Base-by-base conservation (phyloP, 2,888 invertebrate species). In the Scaptomyza flava region DNA sequence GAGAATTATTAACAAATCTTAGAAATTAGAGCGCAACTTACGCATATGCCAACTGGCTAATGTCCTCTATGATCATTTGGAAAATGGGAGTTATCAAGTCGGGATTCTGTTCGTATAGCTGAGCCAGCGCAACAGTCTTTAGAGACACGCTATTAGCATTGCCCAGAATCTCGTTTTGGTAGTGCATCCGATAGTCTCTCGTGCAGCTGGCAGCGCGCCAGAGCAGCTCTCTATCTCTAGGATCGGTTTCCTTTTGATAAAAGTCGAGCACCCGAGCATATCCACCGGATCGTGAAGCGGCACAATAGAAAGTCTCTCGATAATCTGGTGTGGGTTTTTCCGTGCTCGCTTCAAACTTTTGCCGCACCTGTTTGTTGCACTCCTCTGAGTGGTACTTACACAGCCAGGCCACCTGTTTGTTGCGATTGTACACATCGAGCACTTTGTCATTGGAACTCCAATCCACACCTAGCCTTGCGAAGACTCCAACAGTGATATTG, bases 171-270 rank as follows among this genome's bases (percentile, higher is more conserved):
- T 84, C 93, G 92, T 8, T 87, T 71, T 63, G 93, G 91, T 77
- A 95, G 92, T 59, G 77, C 9, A 90, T 87, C 0, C 95, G 91
- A 36, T 91, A 84, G 60, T 94, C 89, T n/a, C 91, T 91, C 0
- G 95, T 94, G 85, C 96, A 96, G 1, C 95, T 95, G 56, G 97
- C 91, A 1, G 94, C 94, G 38, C 91, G 90, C 31, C 96, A 92
- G 0, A 97, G 92, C 6, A 93, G 90, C n/a, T 94, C 92, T 87
- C 95, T 94, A 89, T 97, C 96, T 0, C 94, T 93, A 12, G 94
- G 94, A 0, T 95, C 93, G 33, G 94, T 93, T 41, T 94, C 93
- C 0, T 74, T 80, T 1, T 23, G n/a, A 33, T 45, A 51, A 8
- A n/a, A 33, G n/a, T 51, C n/a, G 30, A 75, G n/a, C 0, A 69